These are phyloP conservation scores for Acropora yongei DNA, from an alignment of 64 coral and sea anemone species.

Conservation along the genomic window DNA sequence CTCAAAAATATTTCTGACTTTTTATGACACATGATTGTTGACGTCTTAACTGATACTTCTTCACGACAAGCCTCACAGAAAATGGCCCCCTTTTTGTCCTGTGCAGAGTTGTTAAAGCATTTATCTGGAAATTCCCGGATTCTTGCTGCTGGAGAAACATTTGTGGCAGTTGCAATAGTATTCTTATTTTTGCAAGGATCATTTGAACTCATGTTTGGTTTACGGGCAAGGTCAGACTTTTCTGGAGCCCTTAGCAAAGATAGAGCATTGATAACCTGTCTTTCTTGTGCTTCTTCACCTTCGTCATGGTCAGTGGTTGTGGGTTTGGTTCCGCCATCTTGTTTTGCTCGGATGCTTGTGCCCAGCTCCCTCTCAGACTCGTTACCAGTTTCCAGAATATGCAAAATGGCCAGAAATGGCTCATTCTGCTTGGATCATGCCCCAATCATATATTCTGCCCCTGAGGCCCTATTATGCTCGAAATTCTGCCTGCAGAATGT, in stretches of 20 bases:
- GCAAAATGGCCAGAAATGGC: constrained; percentile 14
- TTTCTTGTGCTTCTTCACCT: background rate
- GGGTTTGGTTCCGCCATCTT: constrained; percentile 1
- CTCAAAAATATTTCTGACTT: constrained; percentile 16
- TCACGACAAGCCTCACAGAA: constrained; percentile 14
- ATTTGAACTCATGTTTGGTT: constrained; percentile 7
- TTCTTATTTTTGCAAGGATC: constrained; percentile 21
- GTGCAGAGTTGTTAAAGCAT: constrained; percentile 12
- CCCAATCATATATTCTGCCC: background rate
- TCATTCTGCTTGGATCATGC: background rate
- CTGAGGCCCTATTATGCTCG: background rate
- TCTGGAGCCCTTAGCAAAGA: constrained; percentile 8
- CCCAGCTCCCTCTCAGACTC: background rate
- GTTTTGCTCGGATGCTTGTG: constrained; percentile 13
- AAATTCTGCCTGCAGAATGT: background rate
- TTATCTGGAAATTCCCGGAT: constrained; percentile 3
- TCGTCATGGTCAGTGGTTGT: background rate
- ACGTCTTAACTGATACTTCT: constrained; percentile 12
- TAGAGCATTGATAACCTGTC: constrained; percentile 8
- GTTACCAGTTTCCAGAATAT: background rate
- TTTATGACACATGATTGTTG: constrained; percentile 21
- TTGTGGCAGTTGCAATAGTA: constrained; percentile 1
- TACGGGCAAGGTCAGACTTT: constrained; percentile 3
- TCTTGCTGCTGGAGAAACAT: constrained; percentile 28
- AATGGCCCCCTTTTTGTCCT: constrained; percentile 13